Base-by-base conservation (phyloP, 1,140 invertebrate species). In the Macrosteles quadrilineatus region DNA sequence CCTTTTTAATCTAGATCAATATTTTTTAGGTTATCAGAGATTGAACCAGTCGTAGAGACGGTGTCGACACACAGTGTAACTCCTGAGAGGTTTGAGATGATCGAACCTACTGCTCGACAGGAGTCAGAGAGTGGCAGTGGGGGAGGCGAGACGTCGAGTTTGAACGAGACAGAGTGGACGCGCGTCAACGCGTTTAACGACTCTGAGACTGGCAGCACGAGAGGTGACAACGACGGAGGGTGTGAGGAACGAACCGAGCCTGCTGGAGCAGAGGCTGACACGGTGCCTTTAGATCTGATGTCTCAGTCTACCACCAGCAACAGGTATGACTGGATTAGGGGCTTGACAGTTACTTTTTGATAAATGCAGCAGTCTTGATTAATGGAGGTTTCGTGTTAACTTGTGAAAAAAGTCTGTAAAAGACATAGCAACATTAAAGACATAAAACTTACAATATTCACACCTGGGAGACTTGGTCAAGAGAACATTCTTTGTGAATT, bases 71-170 rank as follows among this genome's bases (percentile, higher is more conserved):
- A 73, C 29, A 77, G 77, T 66, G 75, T 76, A 40, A 78, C 79
- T 21, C 80, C 79, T 17, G 79, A 81, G 71, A 72, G 74, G 69
- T 81, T 81, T 72, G 79, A 81, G 76, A 76, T 81, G 30, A 76
- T 81, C n/a, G 78, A 80, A 71, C 76, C 75, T 71, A 21, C 65
- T 11, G 59, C 32, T 4, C 55, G 23, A 19, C 36, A 53, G 0
- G 29, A 12, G 0, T 69, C 55, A 1, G 66, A 53, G 55, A 27
- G 71, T 68, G 55, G 62, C 17, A 32, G 70, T 59, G 53, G 43
- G 3, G 25, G 45, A 14, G 69, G 70, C 23, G 72, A 73, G 31
- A 57, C 47, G 1, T 70, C 68, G 1, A 72, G 71, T 67, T 47
- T 72, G 27, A 72, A 69, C 19, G 72, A 73, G 14, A 67, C 63